Evolutionary conservation across 2,888 invertebrate species (phyloP).

Genomic region (Agrochola lychnidis): DNA sequence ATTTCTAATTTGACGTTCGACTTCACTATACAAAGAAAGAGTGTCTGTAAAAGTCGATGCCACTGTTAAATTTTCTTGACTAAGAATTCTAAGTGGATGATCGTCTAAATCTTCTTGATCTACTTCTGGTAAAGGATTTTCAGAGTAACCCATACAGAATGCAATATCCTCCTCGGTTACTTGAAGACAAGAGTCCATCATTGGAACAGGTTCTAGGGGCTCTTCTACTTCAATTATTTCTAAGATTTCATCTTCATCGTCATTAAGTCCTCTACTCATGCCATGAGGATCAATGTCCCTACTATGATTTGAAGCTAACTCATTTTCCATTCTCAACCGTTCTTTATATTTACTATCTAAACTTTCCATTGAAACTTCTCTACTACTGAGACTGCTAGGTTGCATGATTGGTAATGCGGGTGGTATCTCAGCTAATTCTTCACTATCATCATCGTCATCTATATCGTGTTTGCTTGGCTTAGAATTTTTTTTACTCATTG

Average conservation of each 20-base stretch:
- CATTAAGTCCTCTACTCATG: conserved; percentile 84
- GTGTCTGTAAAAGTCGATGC: conserved; percentile 97
- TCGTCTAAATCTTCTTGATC: conserved; percentile 93
- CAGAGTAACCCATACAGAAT: conserved; percentile 94
- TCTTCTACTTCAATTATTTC: conserved; percentile 96
- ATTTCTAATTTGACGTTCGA: conserved; percentile 92
- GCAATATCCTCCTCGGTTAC: conserved; percentile 98
- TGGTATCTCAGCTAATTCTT: conserved; percentile 95
- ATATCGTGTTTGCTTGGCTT: conserved; percentile 86
- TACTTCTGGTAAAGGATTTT: conserved; percentile 93
- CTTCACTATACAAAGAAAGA: conserved; percentile 92
- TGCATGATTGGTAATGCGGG: conserved; percentile 95
- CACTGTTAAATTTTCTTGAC: conserved; percentile 97
- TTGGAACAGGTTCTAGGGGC: conserved; percentile 95
- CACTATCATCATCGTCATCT: conserved; percentile 94
- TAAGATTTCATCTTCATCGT: conserved; percentile 92
- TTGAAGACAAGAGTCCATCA: conserved; percentile 96
- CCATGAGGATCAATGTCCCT: conserved; percentile 88
- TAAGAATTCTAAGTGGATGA: conserved; percentile 96
- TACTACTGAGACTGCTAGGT: conserved; percentile 93
- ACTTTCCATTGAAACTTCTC: conserved; percentile 96
- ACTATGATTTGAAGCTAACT: conserved; percentile 89
- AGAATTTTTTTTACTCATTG: conserved; percentile 74
- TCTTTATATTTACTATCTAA: conserved; percentile 94
- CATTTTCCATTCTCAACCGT: conserved; percentile 91